Percentiles rank a stretch among this genome's conserved stretches.
Evolutionary conservation across 2,888 invertebrate species (phyloP).

Genomic region (Phengaris alcon): DNA sequence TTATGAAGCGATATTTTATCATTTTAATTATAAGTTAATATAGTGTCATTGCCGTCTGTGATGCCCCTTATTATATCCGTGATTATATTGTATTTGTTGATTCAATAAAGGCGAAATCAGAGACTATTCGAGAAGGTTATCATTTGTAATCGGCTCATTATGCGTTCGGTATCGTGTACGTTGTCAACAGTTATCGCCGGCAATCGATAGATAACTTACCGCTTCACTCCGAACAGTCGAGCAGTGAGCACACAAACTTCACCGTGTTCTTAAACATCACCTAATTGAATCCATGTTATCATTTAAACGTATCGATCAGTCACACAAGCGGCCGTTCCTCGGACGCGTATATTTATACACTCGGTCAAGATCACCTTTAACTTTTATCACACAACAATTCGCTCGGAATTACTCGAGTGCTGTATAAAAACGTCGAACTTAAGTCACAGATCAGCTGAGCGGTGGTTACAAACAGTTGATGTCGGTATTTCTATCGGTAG

Average conservation of each 20-base stretch:
- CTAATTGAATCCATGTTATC: slow-evolving; percentile 77
- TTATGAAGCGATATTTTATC: no score
- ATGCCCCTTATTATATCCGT: background rate
- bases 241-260: slow-evolving; percentile 54
- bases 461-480: slow-evolving; percentile 45
- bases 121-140: background rate
- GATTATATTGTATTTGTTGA: background rate
- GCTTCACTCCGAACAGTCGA: slow-evolving; percentile 44
- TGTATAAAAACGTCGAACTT: slow-evolving; percentile 39
- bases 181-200: slow-evolving; percentile 50
- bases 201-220: slow-evolving; percentile 64
- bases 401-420: slow-evolving; percentile 40
- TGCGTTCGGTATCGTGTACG: background rate
- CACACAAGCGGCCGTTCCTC: slow-evolving; percentile 69
- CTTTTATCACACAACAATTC: slow-evolving; percentile 47
- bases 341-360: slow-evolving; percentile 76
- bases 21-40: no score
- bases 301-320: slow-evolving; percentile 78
- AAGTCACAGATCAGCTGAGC: slow-evolving; percentile 73
- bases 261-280: slow-evolving; percentile 66
- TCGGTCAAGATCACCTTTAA: slow-evolving; percentile 52
- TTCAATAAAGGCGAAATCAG: background rate
- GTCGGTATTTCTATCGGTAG: slow-evolving; percentile 39
- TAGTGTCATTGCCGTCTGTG: no score
- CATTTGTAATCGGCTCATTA: slow-evolving; percentile 11